Conservation (phyloP, 2,113 vertebrate genomes). For the Tachuris rubrigastra region DNA sequence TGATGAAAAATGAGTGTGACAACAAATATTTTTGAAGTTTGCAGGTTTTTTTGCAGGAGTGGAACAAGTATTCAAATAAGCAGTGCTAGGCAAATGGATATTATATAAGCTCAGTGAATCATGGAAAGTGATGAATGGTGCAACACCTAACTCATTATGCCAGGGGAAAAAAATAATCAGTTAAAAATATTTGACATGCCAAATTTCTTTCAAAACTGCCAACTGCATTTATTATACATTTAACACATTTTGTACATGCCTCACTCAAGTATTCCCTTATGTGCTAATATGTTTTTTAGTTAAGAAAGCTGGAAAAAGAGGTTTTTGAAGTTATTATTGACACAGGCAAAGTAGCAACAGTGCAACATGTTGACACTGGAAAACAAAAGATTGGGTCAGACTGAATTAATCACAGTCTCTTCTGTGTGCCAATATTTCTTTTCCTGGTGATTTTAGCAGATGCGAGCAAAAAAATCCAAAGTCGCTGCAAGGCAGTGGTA, state of each 20-base stretch:
- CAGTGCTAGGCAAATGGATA: not conserved
- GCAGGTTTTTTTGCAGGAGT: not conserved
- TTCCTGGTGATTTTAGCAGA: not conserved
- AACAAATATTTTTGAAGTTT: not conserved
- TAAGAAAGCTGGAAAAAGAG: not conserved
- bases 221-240: not conserved
- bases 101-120: conserved; percentile 27
- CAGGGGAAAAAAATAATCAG: not conserved
- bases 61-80: not conserved
- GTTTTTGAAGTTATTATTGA: not conserved
- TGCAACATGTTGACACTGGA: not conserved
- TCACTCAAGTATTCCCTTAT: not conserved
- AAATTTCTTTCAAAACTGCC: not conserved
- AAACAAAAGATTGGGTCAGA: not conserved
- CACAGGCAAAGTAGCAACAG: not conserved
- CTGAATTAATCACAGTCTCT: not conserved
- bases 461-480: not conserved
- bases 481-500: not conserved
- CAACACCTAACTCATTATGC: not conserved
- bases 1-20: not conserved
- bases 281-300: not conserved
- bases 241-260: not conserved
- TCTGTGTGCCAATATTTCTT: not conserved
- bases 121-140: not conserved
- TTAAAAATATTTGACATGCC: not conserved